Base-by-base conservation (phyloP, 2,113 vertebrate species). In the Labrus mixtus region DNA sequence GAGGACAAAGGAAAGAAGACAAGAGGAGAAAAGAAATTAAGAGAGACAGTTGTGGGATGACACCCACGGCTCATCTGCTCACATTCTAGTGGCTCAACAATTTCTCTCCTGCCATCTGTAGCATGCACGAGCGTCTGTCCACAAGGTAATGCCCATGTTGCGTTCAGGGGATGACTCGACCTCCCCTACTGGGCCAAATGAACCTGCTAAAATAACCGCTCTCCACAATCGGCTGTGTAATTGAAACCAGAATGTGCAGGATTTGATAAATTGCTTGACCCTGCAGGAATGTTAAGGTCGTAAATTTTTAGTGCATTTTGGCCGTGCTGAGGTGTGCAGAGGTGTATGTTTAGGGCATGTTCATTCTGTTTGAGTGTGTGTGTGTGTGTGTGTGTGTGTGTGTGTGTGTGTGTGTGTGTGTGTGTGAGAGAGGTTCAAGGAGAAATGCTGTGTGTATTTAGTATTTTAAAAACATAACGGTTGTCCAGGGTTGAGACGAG, bases 241-340 rank as follows among this genome's bases (percentile, higher is more conserved):
- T 98, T 98, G 97, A 98, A 99, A 98, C 96, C 97, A 98, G 97
- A 97, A 96, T 96, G 95, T 97, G 95, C 95, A 96, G 96, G 95
- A 97, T 96, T 97, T 99, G 96, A 98, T 98, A 96, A 97, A 98
- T 98, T 95, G 95, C 96, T 96, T 96, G 97, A 98, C 97, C 96
- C 96, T 93, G 95, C 95, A 96, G 95, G 97, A 98, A 98, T 98
- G 97, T 93, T 96, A 94, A 95, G 96, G 96, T 96, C 94, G 95
- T 98, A 97, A 96, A 97, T 98, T 97, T 96, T 96, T 95, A 95
- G 95, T 96, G 95, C 91, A 39, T 95, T 91, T 96, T 94, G 91
- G 91, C 88, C 67, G 73, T 82, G 54, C 84, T 70, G 88, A 90
- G 88, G 87, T 90, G 89, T 91, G 86, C 86, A 82, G 83, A 83